A percentile compares a stretch with the other conserved stretches of the same genome.
Conservation (phyloP, 2,888 invertebrate species). For the Drosophila infuscata region DNA sequence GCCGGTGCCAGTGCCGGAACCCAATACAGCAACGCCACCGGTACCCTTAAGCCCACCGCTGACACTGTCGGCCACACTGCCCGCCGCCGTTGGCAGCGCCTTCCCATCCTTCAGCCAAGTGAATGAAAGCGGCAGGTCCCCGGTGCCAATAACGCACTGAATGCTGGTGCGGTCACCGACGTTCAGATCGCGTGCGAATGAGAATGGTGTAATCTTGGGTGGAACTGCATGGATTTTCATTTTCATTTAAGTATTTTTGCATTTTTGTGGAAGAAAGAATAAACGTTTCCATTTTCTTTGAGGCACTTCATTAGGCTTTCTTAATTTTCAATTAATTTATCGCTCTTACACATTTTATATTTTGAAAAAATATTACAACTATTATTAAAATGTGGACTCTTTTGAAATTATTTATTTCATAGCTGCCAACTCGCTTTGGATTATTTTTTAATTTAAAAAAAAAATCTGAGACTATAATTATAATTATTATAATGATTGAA, state of each 20-base stretch:
- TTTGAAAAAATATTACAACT: not conserved
- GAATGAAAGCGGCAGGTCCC: conserved; percentile 88
- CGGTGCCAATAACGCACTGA: conserved; percentile 87
- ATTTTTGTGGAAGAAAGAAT: conserved; percentile 19
- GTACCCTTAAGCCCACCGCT: conserved; percentile 80
- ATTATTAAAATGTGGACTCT: not conserved
- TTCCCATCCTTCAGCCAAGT: conserved; percentile 88
- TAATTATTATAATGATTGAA: not conserved
- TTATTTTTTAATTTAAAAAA: not conserved
- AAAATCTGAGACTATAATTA: not conserved
- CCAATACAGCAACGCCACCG: conserved; percentile 77
- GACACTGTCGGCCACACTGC: conserved; percentile 56
- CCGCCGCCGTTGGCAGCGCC: conserved; percentile 83
- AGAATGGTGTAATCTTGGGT: conserved; percentile 89
- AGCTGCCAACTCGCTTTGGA: not conserved
- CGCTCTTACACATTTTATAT: not conserved
- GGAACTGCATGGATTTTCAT: conserved; percentile 85
- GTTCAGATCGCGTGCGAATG: conserved; percentile 88
- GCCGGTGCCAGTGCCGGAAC: conserved; percentile 45
- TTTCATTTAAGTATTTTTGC: not conserved
- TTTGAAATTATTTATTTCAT: not conserved
- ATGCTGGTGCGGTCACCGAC: conserved; percentile 87
- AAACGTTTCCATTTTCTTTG: conserved; percentile 2
- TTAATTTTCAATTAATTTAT: not conserved
- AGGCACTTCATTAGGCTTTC: not conserved